Evolutionary conservation across 2,888 invertebrate species (phyloP), one percentile per base, ranked within the genome.

Genomic region (Leptogaster cylindrica): DNA sequence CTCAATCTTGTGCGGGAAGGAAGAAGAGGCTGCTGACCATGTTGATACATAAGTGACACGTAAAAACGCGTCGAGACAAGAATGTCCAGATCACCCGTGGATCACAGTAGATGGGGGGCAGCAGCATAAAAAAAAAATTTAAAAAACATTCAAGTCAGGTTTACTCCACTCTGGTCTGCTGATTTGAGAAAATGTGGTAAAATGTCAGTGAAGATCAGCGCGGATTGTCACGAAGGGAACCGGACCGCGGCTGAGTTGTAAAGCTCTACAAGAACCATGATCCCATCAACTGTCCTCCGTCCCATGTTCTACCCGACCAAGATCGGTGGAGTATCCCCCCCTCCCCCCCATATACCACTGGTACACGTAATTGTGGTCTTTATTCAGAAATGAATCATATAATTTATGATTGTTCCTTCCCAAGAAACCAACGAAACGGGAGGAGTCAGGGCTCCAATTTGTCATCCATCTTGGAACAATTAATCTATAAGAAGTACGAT

Each of bases 41-140:
- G 25, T 58, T 41, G 39, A 39, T 41, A 8, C 58, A n/a, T 20
- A 23, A 39, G 27, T 23, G 25, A 39, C 25, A 23, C 27, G 39
- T 58, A 58, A 58, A 58, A 58, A 61, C 61, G 61, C 61, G 61
- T 61, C 61, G 41, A 61, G 61, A 61, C 61, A 61, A 61, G 61
- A 61, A 44, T 25, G 41, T 44, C 61, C 27, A 41, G 61, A 44
- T 61, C 61, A 28, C 16, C 28, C 61, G 16, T 20, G 27, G 61
- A 61, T 61, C 61, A 61, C 36, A 44, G 39, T 25, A 41, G 25
- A 12, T 25, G 7, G 39, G 12, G 14, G 61, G 61, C 28, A 23
- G 6, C 25, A 48, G 39, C n/a, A 39, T 8, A 50, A 50, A 50
- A 48, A 18, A 46, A 48, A 27, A 12, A 50, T 25, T 10, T 8